phyloP scores from a whole-genome alignment of 1,140 invertebrate species.

The Drosophila oshimai region DNA sequence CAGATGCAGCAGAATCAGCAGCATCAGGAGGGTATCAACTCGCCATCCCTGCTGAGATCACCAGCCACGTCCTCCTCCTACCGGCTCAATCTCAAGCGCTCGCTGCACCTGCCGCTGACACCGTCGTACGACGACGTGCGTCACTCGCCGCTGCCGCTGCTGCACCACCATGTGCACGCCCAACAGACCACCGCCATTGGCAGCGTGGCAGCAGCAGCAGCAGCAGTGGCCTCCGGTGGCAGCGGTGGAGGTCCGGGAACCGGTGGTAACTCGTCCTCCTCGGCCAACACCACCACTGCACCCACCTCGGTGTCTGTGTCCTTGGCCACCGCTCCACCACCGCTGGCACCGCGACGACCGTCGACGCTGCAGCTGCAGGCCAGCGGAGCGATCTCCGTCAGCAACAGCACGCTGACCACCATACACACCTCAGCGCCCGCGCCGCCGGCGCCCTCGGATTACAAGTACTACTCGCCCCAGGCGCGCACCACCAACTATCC shows the following conservation, averaged over 20 bases:
- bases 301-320: slow-evolving; percentile 57
- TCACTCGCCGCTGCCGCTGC: slow-evolving; percentile 76
- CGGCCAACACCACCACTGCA: slow-evolving; percentile 57
- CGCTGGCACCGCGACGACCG: slow-evolving; percentile 65
- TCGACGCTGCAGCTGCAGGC: slow-evolving; percentile 71
- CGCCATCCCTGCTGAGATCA: slow-evolving; percentile 65
- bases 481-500: slow-evolving; percentile 76
- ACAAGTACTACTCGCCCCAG: slow-evolving; percentile 81
- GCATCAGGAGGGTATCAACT: slow-evolving; percentile 39
- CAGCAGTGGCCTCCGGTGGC: slow-evolving; percentile 13
- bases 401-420: slow-evolving; percentile 65
- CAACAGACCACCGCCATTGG: slow-evolving; percentile 66
- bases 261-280: slow-evolving; percentile 45
- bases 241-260: slow-evolving; percentile 13
- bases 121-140: slow-evolving; percentile 74
- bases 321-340: slow-evolving; percentile 50
- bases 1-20: slow-evolving; percentile 31
- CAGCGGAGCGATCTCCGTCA: slow-evolving; percentile 59
- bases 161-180: slow-evolving; percentile 71
- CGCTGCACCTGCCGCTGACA: slow-evolving; percentile 76
- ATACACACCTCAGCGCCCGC: slow-evolving; percentile 69
- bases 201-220: slow-evolving; percentile 55
- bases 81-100: slow-evolving; percentile 71
- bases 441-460: slow-evolving; percentile 74
- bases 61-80: slow-evolving; percentile 75